A percentile compares a stretch with the other conserved stretches of the same genome.
phyloP scores from a whole-genome alignment of 2,888 invertebrate genomes.

The Tenthredo scrophulariae region DNA sequence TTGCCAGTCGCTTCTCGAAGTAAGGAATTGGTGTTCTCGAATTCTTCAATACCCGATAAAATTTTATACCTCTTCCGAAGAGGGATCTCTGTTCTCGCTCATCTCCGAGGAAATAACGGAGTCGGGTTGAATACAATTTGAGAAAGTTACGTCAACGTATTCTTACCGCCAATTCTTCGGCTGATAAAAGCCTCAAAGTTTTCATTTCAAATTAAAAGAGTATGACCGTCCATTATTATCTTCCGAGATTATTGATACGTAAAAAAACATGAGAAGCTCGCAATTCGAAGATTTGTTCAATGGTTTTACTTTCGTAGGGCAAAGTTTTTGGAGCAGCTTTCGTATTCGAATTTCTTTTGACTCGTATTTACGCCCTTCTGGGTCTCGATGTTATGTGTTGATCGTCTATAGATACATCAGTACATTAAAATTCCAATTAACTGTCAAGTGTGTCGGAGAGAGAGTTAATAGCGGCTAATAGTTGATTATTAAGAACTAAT shows the following conservation, averaged over 20 bases:
- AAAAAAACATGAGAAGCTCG: background rate
- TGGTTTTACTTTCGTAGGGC: too few relatives aligned
- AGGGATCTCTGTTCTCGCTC: background rate
- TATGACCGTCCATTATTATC: background rate
- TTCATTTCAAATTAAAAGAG: background rate
- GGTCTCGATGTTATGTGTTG: background rate
- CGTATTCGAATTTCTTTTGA: background rate
- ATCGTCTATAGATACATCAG: constrained; percentile 17
- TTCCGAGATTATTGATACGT: background rate
- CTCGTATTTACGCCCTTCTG: background rate
- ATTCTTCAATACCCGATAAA: constrained; percentile 48
- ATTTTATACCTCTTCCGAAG: constrained; percentile 18
- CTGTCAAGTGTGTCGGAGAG: constrained; percentile 32
- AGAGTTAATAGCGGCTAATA: constrained; percentile 50
- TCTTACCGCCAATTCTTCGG: background rate
- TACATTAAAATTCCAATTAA: constrained; percentile 52
- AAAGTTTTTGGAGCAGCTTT: background rate
- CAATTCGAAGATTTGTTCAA: background rate
- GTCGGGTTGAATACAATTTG: background rate
- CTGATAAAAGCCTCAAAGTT: background rate
- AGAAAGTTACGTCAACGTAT: constrained; percentile 26
- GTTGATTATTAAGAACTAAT: constrained; percentile 52
- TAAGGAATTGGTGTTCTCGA: constrained; percentile 37
- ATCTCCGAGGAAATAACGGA: background rate
- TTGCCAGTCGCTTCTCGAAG: constrained; percentile 42